These are phyloP conservation scores for Dufourea novaeangliae DNA, from an alignment of 1,140 invertebrate species.

Conservation along the genomic window DNA sequence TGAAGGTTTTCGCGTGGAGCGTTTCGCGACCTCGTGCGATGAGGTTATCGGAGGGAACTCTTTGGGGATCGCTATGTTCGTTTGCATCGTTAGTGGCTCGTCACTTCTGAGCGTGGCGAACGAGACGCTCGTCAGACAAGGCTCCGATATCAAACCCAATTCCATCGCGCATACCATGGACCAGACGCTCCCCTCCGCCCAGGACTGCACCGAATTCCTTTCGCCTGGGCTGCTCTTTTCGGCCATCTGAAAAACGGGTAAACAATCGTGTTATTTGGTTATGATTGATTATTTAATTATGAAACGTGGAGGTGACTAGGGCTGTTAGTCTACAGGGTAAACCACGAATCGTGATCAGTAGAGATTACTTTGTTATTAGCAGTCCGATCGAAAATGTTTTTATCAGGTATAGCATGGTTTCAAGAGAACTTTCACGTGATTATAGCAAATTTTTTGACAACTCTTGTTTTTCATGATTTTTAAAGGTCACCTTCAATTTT, in stretches of 20 bases:
- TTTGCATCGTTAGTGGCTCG: not conserved
- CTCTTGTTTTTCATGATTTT: too few species aligned
- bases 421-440: too few species aligned
- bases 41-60: not conserved
- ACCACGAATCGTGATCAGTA: too few species aligned
- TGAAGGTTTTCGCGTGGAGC: not conserved
- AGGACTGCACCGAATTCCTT: slow-evolving; percentile 14
- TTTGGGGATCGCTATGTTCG: not conserved
- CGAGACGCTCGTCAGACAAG: not conserved
- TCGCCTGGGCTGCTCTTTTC: not conserved
- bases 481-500: too few species aligned
- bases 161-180: slow-evolving; percentile 56
- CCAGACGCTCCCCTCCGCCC: slow-evolving; percentile 52
- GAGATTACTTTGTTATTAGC: too few species aligned
- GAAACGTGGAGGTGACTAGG: too few species aligned
- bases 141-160: slow-evolving; percentile 52
- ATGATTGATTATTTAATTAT: too few species aligned
- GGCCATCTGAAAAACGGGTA: not conserved
- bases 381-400: too few species aligned
- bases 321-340: too few species aligned
- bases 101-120: not conserved
- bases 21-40: not conserved
- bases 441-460: too few species aligned
- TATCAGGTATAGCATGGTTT: too few species aligned
- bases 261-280: too few species aligned